Evolutionary conservation across 1,140 invertebrate species (phyloP), one percentile per base, ranked within the genome.

Genomic region (Drosophila sechellia): DNA sequence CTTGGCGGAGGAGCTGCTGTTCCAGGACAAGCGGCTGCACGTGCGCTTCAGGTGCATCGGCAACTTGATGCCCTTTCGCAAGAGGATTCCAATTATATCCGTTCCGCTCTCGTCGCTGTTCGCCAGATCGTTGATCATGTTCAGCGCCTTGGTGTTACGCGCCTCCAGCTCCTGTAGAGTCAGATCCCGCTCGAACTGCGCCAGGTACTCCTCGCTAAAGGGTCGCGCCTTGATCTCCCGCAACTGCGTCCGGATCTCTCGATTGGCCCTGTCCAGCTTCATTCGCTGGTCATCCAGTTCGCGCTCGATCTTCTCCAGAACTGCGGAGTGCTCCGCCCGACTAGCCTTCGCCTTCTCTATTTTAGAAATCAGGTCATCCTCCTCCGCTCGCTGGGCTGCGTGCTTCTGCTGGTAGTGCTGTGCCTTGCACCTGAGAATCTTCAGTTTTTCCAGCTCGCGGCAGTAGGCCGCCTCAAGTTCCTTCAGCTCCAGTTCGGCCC

Each of bases 101-200:
- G 92, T 58, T 11, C 85, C 77, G 77, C 81, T 68, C 79, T 75
- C 63, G 50, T 91, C 75, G 25, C 60, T 75, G 17, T 71, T 72
- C 22, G 90, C 78, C 58, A 93, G 81, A 48, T 93, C 92, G 6
- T 78, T 55, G 8, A 94, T 46, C 50, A 92, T 72, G 45, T 93
- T 92, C 3, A 93, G 53, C 0, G 85, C 91, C 58, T 78, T 87
- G 12, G 78, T 80, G 64, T 93, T 93, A 40, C 68, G 92, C 45
- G 72, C 79, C 83, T 81, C 91, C 53, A 74, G 83, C 56, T 92
- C 93, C 78, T 79, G 93, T 49, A 78, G 79, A 52, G 84, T 89
- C 53, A 83, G 63, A 42, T 92, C 86, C 31, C 91, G 90, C 53
- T 93, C 86, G 34, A 90, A 85, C 42, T 87, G 42, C 6, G 70